Evolutionary conservation across 2,888 invertebrate species (phyloP).

Genomic region (Limenitis camilla): DNA sequence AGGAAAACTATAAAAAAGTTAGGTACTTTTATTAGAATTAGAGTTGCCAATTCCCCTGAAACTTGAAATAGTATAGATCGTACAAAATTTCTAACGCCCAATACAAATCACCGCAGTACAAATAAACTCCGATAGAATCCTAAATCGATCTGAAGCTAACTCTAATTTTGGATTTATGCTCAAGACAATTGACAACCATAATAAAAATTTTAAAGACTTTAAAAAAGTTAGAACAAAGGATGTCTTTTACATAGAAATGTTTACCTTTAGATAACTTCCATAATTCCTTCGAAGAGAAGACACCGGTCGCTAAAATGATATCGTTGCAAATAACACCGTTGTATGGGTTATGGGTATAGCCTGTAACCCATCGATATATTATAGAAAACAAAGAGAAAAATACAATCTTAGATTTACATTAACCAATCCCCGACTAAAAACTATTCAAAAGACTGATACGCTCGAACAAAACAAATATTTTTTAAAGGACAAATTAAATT

Average conservation of each 20-base stretch:
- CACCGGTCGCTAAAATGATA: constrained; percentile 99
- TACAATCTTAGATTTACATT: neutral
- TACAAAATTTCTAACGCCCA: constrained; percentile 5
- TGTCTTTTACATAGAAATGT: too few relatives aligned
- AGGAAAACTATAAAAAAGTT: too few relatives aligned
- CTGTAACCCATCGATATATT: constrained; percentile 70
- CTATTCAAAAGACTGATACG: too few relatives aligned
- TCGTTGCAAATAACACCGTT: constrained; percentile 99
- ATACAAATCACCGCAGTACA: neutral
- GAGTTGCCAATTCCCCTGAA: constrained; percentile 2
- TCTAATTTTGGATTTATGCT: constrained; percentile 1
- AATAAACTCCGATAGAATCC: neutral
- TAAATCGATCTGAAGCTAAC: neutral
- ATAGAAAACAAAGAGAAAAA: constrained; percentile 16
- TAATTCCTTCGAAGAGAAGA: constrained; percentile 99
- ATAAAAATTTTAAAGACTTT: neutral
- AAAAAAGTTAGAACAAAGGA: too few relatives aligned
- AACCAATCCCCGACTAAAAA: too few relatives aligned
- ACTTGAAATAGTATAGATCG: neutral
- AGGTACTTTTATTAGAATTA: neutral
- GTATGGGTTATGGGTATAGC: constrained; percentile 95
- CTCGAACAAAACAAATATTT: too few relatives aligned
- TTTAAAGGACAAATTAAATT: too few relatives aligned
- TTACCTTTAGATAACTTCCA: constrained; percentile 98
- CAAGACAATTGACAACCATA: constrained; percentile 3